These are phyloP conservation scores for Heteractis magnifica DNA, from an alignment of 92 coral and sea anemone genomes.

Conservation along the genomic window DNA sequence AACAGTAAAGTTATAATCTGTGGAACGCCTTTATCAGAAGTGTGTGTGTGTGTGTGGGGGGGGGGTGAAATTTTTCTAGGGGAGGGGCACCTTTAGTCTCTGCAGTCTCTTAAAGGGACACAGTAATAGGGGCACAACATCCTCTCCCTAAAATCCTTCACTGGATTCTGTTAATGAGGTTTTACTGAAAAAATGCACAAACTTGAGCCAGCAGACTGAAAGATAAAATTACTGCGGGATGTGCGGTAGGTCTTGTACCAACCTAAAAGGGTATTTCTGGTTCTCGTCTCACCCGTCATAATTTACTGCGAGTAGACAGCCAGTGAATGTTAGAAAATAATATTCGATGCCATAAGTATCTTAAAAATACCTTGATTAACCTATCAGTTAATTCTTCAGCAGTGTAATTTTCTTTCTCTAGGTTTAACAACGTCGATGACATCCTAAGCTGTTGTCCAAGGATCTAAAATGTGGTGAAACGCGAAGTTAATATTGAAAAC, in stretches of 20 bases:
- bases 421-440: not conserved
- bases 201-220: too few species aligned
- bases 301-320: not conserved
- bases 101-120: too few species aligned
- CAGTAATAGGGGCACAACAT: too few species aligned
- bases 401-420: slow-evolving; percentile 3
- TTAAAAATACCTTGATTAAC: not conserved
- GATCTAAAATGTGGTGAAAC: not conserved
- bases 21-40: not conserved
- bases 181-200: too few species aligned
- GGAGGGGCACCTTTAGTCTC: too few species aligned
- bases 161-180: too few species aligned
- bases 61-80: too few species aligned
- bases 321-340: too few species aligned
- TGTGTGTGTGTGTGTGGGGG: too few species aligned
- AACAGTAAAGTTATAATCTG: not conserved
- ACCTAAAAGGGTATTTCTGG: not conserved
- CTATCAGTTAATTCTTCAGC: not conserved
- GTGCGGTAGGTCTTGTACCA: not conserved
- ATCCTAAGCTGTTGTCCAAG: slow-evolving; percentile 3
- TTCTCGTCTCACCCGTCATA: not conserved
- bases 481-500: not conserved
- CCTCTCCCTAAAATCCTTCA: too few species aligned
- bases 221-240: too few species aligned
- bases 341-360: too few species aligned